Conservation (phyloP, 1,140 invertebrate genomes). For the Zaprionus lachaisei region DNA sequence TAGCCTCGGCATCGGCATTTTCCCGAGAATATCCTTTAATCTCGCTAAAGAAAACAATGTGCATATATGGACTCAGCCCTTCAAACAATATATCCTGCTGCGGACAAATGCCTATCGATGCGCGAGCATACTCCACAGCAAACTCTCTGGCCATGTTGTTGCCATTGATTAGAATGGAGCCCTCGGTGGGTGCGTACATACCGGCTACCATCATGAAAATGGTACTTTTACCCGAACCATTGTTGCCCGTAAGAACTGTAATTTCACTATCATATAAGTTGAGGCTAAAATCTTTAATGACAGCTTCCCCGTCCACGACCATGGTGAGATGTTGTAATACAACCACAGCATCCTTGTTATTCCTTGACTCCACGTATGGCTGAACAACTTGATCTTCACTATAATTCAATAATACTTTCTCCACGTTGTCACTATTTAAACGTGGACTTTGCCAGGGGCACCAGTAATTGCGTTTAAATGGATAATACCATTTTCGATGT, state of each 20-base stretch:
- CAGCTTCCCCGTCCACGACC: constrained; percentile 85
- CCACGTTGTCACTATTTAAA: neutral
- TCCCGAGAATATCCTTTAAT: constrained; percentile 46
- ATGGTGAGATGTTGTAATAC: constrained; percentile 85
- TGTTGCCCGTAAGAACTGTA: constrained; percentile 90
- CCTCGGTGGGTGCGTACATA: constrained; percentile 87
- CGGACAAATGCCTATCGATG: constrained; percentile 91
- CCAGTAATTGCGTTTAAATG: constrained; percentile 87
- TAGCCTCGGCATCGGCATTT: constrained; percentile 32
- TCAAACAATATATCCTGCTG: constrained; percentile 97
- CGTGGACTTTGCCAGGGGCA: constrained; percentile 1
- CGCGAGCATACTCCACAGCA: neutral
- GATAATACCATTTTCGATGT: constrained; percentile 89
- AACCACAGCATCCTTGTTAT: constrained; percentile 30
- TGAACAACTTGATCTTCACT: no score
- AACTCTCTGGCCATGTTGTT: constrained; percentile 86
- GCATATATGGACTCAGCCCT: constrained; percentile 94
- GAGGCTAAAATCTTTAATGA: constrained; percentile 89
- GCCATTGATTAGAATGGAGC: constrained; percentile 88
- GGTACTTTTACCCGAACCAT: constrained; percentile 87
- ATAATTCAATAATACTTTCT: neutral
- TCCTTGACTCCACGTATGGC: constrained; percentile 12
- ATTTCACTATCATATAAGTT: constrained; percentile 90
- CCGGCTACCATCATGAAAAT: constrained; percentile 89
- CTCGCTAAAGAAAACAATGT: constrained; percentile 86